Conservation (phyloP, 2,113 vertebrate genomes). For the Chiloscyllium plagiosum region DNA sequence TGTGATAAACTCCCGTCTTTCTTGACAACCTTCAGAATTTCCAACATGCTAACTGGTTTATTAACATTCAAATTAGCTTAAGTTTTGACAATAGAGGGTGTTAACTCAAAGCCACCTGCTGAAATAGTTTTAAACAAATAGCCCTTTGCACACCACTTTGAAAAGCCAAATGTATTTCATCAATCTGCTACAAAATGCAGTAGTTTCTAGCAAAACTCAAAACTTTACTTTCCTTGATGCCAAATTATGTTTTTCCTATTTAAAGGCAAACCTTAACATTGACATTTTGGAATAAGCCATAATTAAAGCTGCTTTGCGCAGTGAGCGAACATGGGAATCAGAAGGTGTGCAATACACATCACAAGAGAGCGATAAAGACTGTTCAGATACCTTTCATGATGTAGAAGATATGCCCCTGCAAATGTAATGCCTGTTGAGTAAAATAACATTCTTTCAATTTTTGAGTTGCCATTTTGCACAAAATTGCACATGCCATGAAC, state of each 20-base stretch:
- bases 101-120: background rate
- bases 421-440: constrained; percentile 1
- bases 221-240: background rate
- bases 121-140: background rate
- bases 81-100: background rate
- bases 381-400: background rate
- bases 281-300: background rate
- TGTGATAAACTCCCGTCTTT: background rate
- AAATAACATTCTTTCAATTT: constrained; percentile 6
- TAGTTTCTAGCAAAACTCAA: background rate
- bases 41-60: background rate
- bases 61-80: constrained; percentile 2
- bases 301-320: constrained; percentile 15
- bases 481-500: background rate
- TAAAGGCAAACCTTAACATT: background rate
- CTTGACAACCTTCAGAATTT: background rate
- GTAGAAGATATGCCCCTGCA: background rate
- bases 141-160: background rate
- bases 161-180: background rate
- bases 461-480: background rate
- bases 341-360: background rate
- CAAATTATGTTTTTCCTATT: constrained; percentile 18
- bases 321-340: background rate
- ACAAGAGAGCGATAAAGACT: background rate
- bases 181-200: background rate